phyloP scores from a whole-genome alignment of 2,113 vertebrate species.

The Todiramphus saurophagus region DNA sequence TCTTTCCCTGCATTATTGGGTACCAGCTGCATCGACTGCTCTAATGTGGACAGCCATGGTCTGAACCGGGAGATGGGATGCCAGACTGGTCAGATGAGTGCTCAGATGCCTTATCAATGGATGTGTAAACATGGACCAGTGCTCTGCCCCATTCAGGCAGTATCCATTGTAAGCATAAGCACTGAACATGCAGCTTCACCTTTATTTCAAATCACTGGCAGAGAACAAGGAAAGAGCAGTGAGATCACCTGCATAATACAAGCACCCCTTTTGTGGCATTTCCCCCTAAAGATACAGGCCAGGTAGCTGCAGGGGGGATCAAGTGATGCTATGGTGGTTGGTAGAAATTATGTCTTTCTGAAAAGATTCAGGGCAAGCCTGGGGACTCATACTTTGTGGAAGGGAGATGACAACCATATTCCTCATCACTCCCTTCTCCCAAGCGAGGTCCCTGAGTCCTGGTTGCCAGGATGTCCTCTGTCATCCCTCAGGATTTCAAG shows the following conservation, averaged over 20 bases:
- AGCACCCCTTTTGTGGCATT: background rate
- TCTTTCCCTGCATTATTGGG: background rate
- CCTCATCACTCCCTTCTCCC: background rate
- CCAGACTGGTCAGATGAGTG: background rate
- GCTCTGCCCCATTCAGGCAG: background rate
- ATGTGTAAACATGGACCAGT: background rate
- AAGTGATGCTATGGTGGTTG: background rate
- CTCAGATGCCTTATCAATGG: background rate
- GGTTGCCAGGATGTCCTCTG: fast-evolving
- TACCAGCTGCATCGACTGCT: background rate
- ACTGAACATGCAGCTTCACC: fast-evolving
- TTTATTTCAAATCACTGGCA: background rate
- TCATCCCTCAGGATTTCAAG: background rate
- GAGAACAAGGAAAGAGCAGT: background rate
- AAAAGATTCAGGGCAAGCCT: background rate
- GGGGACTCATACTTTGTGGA: fast-evolving
- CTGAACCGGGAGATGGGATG: background rate
- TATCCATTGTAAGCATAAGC: background rate
- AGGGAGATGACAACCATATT: background rate
- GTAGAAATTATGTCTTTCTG: background rate
- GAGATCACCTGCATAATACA: fast-evolving
- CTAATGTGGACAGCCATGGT: fast-evolving
- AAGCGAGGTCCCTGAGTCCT: background rate
- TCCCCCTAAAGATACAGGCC: background rate
- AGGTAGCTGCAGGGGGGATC: background rate